Evolutionary conservation across 2,797 vertebrate species (phyloP), one percentile per base, ranked within the genome.

Genomic region (Cercopithecus mitis): DNA sequence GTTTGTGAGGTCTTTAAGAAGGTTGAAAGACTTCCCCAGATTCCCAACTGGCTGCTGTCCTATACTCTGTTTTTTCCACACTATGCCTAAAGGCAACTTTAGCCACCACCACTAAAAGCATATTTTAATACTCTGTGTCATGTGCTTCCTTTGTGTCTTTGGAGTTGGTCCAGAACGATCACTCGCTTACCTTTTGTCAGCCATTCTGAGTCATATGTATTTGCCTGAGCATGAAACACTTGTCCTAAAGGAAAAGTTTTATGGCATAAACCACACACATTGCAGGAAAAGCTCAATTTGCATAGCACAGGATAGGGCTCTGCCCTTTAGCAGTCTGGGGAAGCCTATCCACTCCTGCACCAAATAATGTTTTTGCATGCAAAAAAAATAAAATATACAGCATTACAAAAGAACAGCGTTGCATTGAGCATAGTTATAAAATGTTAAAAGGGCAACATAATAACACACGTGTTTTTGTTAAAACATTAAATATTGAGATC

Each of bases 401-500:
- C 19, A 14, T n/a, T 72, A 30, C 77, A 77, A 57, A 94, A 64
- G 55, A 75, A 43, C 19, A 14, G 14, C 1, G 0, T 90, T 91
- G 30, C 52, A 61, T 3, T 58, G 36, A 76, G 50, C 52, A 83
- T 17, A 90, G 20, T 70, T 86, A 75, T 22, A 47, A 36, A n/a
- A 30, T 15, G 8, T 73, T 90, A 47, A 94, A 85, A 83, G 55
- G 87, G 58, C 70, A 43, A 11, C 73, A 36, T 77, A n/a, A 67
- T 67, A 88, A 82, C 43, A 43, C 52, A 22, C 5, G 22, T 76
- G 39, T 9, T 67, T 92, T 90, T 81, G 24, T 81, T 61, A 75
- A 93, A 94, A 79, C 52, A 88, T 50, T 73, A 72, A 87, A 30
- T 58, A 73, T 64, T 88, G 90, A 85, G 41, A 86, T 88, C 52